A percentile compares a stretch with the other conserved stretches of the same genome.
phyloP scores from a whole-genome alignment of 2,797 vertebrate species.

The Momotus momota region DNA sequence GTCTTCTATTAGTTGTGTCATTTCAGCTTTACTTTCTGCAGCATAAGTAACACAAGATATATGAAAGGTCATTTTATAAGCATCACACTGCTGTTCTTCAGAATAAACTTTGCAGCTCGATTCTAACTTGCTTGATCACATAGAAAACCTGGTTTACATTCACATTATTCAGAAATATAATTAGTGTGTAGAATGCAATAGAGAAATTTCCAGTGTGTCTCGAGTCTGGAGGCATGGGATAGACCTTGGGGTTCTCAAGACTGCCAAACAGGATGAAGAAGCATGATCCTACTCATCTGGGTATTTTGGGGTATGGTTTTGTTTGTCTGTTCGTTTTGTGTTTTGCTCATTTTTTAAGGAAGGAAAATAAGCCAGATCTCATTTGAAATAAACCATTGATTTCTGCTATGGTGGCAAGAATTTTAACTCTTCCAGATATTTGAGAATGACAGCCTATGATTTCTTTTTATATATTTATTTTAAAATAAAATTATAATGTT shows the following conservation, averaged over 20 bases:
- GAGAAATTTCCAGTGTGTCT: neutral
- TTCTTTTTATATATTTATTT: neutral
- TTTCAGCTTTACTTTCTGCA: neutral
- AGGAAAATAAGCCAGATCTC: neutral
- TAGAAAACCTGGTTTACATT: slow-evolving; percentile 45
- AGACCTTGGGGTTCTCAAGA: neutral
- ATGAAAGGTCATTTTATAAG: neutral
- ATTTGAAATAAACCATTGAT: neutral
- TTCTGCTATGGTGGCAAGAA: neutral
- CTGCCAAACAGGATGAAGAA: slow-evolving; percentile 17
- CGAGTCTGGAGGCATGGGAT: neutral
- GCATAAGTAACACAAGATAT: neutral
- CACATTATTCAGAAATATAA: slow-evolving; percentile 16
- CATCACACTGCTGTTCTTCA: neutral
- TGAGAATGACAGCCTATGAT: neutral
- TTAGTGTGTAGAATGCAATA: neutral
- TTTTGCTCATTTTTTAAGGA: neutral
- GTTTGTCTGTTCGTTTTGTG: neutral
- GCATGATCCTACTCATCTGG: neutral
- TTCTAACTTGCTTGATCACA: neutral
- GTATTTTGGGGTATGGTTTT: neutral
- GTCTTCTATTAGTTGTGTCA: neutral
- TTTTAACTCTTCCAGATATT: neutral
- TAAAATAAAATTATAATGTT: neutral
- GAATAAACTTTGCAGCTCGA: neutral